Evolutionary conservation across 2,797 vertebrate species (phyloP).

Genomic region (Aeoliscus strigatus): DNA sequence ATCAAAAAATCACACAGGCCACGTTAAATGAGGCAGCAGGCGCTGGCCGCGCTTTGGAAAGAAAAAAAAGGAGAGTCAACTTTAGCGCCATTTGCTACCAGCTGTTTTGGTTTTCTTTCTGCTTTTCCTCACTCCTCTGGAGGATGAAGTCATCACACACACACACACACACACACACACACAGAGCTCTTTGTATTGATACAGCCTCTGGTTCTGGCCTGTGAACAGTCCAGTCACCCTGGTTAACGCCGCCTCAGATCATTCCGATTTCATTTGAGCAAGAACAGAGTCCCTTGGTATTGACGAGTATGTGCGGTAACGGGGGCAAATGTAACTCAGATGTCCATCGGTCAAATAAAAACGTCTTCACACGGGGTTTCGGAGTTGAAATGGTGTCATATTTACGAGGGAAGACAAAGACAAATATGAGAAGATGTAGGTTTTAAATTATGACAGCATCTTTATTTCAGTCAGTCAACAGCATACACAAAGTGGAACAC

Average conservation of each 20-base stretch:
- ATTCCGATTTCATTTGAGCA: constrained; percentile 17
- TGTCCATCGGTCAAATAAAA: no score
- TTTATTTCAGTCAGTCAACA: constrained; percentile 59
- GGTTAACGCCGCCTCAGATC: constrained; percentile 24
- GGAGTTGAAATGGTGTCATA: no score
- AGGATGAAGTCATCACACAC: constrained; percentile 57
- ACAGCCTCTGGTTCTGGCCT: constrained; percentile 36
- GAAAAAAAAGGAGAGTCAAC: constrained; percentile 43
- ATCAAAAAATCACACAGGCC: constrained; percentile 11
- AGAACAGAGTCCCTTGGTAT: constrained; percentile 12
- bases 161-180: no score
- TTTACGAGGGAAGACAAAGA: not conserved
- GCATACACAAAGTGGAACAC: constrained; percentile 23
- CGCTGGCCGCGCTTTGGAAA: constrained; percentile 44
- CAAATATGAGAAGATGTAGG: constrained; percentile 2
- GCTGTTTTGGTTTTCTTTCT: constrained; percentile 52
- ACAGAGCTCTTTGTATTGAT: constrained; percentile 45
- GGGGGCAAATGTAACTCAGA: constrained; percentile 4
- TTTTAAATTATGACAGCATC: constrained; percentile 27
- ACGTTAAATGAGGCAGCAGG: constrained; percentile 43
- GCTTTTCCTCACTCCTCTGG: constrained; percentile 37
- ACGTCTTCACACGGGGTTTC: no score
- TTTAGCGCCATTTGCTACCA: constrained; percentile 47
- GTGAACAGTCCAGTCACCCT: constrained; percentile 35
- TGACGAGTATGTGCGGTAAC: not conserved